Base-by-base conservation (phyloP, 2,113 vertebrate species). In the Archilochus colubris region DNA sequence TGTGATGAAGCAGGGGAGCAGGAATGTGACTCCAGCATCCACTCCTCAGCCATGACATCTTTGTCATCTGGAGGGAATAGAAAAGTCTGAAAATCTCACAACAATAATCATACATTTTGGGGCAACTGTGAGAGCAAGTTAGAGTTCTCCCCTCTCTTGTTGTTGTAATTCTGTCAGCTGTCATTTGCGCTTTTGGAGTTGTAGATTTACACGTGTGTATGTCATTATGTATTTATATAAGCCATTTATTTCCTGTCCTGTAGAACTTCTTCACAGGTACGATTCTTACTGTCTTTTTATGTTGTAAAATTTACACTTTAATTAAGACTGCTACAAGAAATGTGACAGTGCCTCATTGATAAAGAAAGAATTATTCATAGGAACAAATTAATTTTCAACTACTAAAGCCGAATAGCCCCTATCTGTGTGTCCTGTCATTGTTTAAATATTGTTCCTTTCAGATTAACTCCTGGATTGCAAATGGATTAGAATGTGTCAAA, bases 371-470 rank as follows among this genome's bases (percentile, higher is more conserved):
- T 83, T 96, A 83, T 88, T 81, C 38, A 51, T 40, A 50, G 78
- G 53, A 88, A 89, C 31, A 94, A 64, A 76, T 76, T 79, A 3
- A 82, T 92, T 85, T 91, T 67, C 40, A 73, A 54, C 21, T 82
- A 44, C 63, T 83, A 48, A 72, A 48, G 33, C 53, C 84, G 53
- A 93, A 86, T 94, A 92, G 9, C 28, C 20, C 38, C 33, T 88
- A 12, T 86, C 51, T 75, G 21, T 82, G 33, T 80, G 59, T 43
- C 89, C 66, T 68, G 12, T 44, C 3, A 0, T 55, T 77, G 31
- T 84, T 95, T 86, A 91, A 94, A 82, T 91, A 88, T 36, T 61
- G 57, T 40, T 68, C 4, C 11, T 84, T 78, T 78, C 40, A 76
- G 50, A 91, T 74, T 11, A 89, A 61, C 64, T 83, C 43, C 22